phyloP scores from a whole-genome alignment of 2,797 vertebrate species.

The Cyprinella venusta region DNA sequence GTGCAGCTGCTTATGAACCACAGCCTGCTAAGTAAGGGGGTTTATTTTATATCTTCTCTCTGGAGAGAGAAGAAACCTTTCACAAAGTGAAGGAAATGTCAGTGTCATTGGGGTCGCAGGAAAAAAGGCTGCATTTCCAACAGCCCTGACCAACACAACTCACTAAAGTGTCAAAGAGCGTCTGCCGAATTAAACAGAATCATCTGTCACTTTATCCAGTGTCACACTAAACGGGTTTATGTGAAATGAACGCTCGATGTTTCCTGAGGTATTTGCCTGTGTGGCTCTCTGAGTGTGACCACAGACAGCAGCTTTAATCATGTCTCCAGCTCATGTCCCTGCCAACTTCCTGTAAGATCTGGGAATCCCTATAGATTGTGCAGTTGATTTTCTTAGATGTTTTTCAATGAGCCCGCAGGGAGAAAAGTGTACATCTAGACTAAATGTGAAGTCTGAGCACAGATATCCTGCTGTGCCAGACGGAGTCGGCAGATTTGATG shows the following conservation, averaged over 20 bases:
- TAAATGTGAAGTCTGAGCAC: not conserved
- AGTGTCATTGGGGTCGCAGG: constrained; percentile 53
- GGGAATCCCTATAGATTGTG: constrained; percentile 17
- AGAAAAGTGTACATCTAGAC: constrained; percentile 13
- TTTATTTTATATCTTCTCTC: constrained; percentile 56
- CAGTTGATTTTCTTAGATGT: not conserved
- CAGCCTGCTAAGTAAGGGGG: constrained; percentile 45
- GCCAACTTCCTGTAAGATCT: constrained; percentile 65
- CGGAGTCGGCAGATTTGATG: constrained; percentile 4
- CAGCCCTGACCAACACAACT: constrained; percentile 63
- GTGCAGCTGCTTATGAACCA: constrained; percentile 52
- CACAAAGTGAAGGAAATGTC: constrained; percentile 45
- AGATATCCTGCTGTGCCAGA: constrained; percentile 9
- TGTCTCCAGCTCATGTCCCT: constrained; percentile 67
- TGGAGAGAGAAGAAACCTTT: constrained; percentile 53
- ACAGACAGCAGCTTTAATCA: constrained; percentile 70
- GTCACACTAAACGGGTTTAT: constrained; percentile 78
- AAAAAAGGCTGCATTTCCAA: constrained; percentile 64
- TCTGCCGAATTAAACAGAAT: constrained; percentile 70
- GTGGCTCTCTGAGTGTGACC: constrained; percentile 42
- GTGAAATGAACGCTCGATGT: constrained; percentile 71
- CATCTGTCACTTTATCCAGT: constrained; percentile 73
- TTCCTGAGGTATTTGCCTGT: constrained; percentile 67
- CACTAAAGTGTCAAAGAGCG: constrained; percentile 50
- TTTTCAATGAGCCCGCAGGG: not conserved